Evolutionary conservation across 2,113 vertebrate genomes (phyloP).

Genomic region (Nibea coibor): DNA sequence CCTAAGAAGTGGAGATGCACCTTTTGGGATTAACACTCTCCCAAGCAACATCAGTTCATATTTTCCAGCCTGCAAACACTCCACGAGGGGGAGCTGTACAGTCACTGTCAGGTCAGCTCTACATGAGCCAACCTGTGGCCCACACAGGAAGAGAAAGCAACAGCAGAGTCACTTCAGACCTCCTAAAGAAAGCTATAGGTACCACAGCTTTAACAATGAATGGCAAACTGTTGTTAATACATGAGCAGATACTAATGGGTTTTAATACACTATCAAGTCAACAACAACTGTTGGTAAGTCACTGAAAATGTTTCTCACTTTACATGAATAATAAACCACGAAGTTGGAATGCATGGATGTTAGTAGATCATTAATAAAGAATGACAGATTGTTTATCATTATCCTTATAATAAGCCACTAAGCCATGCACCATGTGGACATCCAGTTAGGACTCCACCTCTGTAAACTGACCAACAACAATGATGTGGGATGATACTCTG

Average conservation of each 20-base stretch:
- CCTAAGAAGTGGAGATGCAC: neutral
- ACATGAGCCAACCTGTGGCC: too few species aligned
- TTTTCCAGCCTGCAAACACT: neutral
- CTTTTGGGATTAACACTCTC: neutral
- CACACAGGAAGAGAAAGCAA: neutral
- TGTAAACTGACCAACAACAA: neutral
- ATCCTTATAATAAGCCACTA: neutral
- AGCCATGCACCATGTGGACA: neutral
- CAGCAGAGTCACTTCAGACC: neutral
- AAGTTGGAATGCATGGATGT: neutral
- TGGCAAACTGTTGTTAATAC: neutral
- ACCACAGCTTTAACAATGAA: neutral
- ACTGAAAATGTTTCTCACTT: neutral
- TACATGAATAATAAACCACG: neutral
- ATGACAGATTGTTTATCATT: neutral
- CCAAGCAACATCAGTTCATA: too few species aligned
- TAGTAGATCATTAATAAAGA: slow-evolving; percentile 15
- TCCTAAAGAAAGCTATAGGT: neutral
- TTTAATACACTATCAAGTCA: neutral
- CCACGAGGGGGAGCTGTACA: slow-evolving; percentile 19
- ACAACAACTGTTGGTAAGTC: neutral
- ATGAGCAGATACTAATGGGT: neutral
- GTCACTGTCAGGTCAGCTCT: neutral
- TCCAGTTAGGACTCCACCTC: neutral
- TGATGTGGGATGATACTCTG: neutral